A percentile compares a stretch with the other conserved stretches of the same genome.
Conservation (phyloP, 1,140 invertebrate species). For the Argopecten irradians region DNA sequence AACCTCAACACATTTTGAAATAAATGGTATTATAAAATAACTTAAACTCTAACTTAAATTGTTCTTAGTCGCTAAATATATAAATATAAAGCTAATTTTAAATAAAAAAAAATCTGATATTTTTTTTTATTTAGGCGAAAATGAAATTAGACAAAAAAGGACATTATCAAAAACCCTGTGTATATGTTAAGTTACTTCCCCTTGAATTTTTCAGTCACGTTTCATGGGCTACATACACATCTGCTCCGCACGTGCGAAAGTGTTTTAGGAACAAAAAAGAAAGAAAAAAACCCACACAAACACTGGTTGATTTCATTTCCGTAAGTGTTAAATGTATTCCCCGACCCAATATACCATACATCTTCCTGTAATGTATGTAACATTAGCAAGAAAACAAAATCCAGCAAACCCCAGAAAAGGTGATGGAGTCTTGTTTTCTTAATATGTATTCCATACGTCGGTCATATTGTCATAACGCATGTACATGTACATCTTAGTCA, state of each 20-base stretch:
- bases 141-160: too few relatives aligned
- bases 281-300: not conserved
- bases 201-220: not conserved
- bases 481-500: not conserved
- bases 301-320: constrained; percentile 16
- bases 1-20: too few relatives aligned
- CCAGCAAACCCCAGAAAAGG: not conserved
- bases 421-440: not conserved
- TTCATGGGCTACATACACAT: not conserved
- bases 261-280: constrained; percentile 9
- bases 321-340: not conserved
- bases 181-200: not conserved
- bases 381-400: not conserved
- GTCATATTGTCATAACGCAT: not conserved
- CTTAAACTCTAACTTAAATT: too few relatives aligned
- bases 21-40: too few relatives aligned
- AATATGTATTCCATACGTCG: not conserved
- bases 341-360: not conserved
- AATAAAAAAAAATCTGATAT: too few relatives aligned
- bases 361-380: not conserved
- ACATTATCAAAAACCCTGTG: too few relatives aligned
- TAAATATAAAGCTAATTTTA: too few relatives aligned
- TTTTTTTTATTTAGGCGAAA: too few relatives aligned
- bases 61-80: too few relatives aligned
- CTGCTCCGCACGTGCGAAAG: not conserved